Evolutionary conservation across 2,797 vertebrate species (phyloP), one percentile per base, ranked within the genome.

Genomic region (Tamandua tetradactyla): DNA sequence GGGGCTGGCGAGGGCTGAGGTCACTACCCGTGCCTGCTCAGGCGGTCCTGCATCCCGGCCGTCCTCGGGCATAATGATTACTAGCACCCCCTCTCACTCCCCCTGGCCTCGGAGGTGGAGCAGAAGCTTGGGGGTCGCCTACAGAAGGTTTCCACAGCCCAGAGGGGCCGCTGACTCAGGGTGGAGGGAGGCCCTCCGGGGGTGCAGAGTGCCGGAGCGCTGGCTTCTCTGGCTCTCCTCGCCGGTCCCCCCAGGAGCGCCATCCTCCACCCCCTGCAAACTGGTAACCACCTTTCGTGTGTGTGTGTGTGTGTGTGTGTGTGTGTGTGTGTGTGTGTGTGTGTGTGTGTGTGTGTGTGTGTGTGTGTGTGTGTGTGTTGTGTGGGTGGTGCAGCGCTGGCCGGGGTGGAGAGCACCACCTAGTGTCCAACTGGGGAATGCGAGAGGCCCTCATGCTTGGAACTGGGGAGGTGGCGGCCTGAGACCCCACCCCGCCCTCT

Each of bases 221-320:
- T 35, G 90, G 78, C 91, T 86, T 81, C 20, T 75, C 40, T 44
- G 91, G 61, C 74, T 92, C 30, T 78, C 68, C 40, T 22, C 22
- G 47, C 64, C 69, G 61, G 35, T 66, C 75, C 40, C 86, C 74
- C 57, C 42, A n/a, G 40, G 75, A 92, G 57, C 78, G 49, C 44
- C 79, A 7, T 42, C 79, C 44, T 11, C 95, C 89, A 92, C 81
- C 72, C 64, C 35, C 72, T 71, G 79, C 94, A 83, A 82, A 57
- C 90, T 79, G 68, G 82, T 92, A 94, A 95, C 90, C 93, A 93
- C 81, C 72, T 86, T 88, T 78, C 64, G 59, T 57, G 7, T n/a
- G n/a, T n/a, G n/a, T n/a, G n/a, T n/a, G n/a, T n/a, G n/a, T n/a
- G n/a, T n/a, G n/a, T n/a, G n/a, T n/a, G n/a, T n/a, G n/a, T n/a